phyloP scores from a whole-genome alignment of 2,113 vertebrate genomes.

The Sprattus sprattus region DNA sequence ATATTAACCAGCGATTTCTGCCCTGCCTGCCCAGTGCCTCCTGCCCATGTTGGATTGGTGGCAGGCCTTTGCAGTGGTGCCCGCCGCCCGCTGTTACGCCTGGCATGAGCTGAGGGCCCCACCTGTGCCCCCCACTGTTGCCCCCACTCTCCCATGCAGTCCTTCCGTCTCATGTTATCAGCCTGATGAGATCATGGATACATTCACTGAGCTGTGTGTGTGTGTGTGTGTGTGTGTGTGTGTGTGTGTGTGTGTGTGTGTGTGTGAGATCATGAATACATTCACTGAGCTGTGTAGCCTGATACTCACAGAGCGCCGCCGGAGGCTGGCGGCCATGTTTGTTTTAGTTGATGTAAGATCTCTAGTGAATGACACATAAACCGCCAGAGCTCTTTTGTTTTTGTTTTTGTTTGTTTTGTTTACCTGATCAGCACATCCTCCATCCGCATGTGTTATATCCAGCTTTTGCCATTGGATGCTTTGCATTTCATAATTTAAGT shows the following conservation, averaged over 20 bases:
- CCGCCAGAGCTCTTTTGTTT: neutral
- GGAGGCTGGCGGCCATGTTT: neutral
- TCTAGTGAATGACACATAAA: neutral
- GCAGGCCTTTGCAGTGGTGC: neutral
- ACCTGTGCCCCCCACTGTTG: too few relatives aligned
- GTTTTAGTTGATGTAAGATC: neutral
- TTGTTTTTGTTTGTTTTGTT: too few relatives aligned
- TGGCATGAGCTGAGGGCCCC: neutral
- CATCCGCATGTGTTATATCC: neutral
- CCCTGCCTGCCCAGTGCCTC: too few relatives aligned
- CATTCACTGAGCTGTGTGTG: neutral
- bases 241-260: too few relatives aligned
- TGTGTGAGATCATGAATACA: neutral
- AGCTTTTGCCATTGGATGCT: neutral
- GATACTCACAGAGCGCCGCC: neutral
- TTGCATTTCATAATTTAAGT: neutral
- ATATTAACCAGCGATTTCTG: too few relatives aligned
- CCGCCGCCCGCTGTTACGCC: neutral
- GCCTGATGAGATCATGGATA: neutral
- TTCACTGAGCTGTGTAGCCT: neutral
- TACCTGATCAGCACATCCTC: neutral
- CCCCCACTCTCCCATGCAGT: neutral
- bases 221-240: too few relatives aligned
- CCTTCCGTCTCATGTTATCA: neutral
- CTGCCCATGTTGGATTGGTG: neutral